Conservation (phyloP, 2,113 vertebrate species). For the Bos indicus region DNA sequence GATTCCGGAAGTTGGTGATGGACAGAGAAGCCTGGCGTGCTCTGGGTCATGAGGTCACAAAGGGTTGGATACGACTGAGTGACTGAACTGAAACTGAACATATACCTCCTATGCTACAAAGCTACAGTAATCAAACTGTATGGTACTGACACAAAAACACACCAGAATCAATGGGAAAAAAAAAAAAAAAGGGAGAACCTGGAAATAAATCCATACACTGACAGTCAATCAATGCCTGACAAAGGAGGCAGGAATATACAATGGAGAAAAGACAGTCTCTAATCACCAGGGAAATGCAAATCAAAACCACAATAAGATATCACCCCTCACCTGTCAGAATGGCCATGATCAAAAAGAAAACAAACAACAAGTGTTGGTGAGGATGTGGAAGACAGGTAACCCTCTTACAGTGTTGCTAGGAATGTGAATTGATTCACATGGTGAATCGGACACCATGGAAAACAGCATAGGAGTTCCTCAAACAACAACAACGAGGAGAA, state of each 20-base stretch:
- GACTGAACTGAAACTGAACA: no score
- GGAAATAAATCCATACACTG: neutral
- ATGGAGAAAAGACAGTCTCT: neutral
- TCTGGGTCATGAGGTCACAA: no score
- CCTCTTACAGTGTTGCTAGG: neutral
- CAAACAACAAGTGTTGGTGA: neutral
- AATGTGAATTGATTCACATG: neutral
- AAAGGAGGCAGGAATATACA: neutral
- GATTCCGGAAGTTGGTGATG: no score
- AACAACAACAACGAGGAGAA: neutral
- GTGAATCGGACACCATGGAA: neutral
- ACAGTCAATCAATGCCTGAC: neutral
- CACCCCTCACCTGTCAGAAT: neutral
- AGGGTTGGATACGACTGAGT: no score
- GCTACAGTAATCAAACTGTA: neutral
- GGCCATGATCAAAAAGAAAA: neutral
- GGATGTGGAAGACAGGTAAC: neutral
- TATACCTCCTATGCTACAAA: neutral
- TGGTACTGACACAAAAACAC: neutral
- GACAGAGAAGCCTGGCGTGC: no score
- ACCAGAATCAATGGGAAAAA: accelerated
- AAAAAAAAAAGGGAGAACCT: neutral
- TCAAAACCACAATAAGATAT: neutral
- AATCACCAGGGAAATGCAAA: neutral
- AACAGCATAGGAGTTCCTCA: neutral